Evolutionary conservation across 1,140 invertebrate genomes (phyloP).

Genomic region (Drosophila jambulina): DNA sequence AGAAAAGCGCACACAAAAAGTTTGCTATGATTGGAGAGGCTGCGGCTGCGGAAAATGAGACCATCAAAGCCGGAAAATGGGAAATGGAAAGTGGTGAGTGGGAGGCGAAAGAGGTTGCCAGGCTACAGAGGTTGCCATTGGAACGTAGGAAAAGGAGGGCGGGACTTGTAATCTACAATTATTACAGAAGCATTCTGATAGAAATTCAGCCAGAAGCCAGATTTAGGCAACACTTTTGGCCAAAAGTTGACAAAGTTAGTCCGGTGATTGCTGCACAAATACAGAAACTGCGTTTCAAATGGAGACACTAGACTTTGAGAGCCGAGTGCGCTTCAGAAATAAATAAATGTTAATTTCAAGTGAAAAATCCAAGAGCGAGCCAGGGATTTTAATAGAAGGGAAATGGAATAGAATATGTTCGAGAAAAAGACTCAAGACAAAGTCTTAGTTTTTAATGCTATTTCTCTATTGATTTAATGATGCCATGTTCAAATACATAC

Average conservation of each 20-base stretch:
- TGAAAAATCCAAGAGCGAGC: constrained; percentile 1
- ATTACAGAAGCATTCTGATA: constrained; percentile 33
- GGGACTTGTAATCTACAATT: constrained; percentile 39
- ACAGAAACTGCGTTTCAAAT: constrained; percentile 29
- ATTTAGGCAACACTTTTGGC: constrained; percentile 31
- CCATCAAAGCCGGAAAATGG: constrained; percentile 45
- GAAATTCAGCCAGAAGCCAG: neutral
- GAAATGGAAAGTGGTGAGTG: constrained; percentile 4
- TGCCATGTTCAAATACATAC: constrained; percentile 5
- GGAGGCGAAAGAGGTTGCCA: constrained; percentile 13
- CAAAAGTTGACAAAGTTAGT: constrained; percentile 26
- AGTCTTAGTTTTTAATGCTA: neutral
- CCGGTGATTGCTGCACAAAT: constrained; percentile 29
- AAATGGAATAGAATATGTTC: constrained; percentile 11
- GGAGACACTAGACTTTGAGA: constrained; percentile 1
- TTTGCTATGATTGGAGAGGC: constrained; percentile 42
- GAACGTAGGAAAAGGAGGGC: neutral
- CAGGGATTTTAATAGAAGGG: constrained; percentile 15
- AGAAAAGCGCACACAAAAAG: constrained; percentile 51
- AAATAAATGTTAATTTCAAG: constrained; percentile 36
- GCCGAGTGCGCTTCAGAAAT: constrained; percentile 32
- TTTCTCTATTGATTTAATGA: constrained; percentile 23
- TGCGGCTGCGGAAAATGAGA: constrained; percentile 47
- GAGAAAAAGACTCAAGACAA: neutral
- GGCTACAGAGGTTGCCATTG: constrained; percentile 10